Conservation (phyloP, 2,113 vertebrate species). For the Pteropus alecto region DNA sequence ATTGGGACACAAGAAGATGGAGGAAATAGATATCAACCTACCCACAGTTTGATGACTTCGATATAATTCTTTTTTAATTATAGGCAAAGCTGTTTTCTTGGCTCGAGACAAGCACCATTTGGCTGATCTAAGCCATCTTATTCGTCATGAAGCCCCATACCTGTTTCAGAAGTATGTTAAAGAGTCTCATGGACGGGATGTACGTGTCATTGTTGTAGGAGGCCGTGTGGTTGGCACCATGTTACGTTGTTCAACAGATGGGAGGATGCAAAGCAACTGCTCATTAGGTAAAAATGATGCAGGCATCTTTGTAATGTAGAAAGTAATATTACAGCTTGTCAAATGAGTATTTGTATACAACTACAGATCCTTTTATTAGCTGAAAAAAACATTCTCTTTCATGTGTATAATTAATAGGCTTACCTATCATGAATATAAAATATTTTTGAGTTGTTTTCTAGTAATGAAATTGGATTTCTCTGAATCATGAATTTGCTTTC, state of each 20-base stretch:
- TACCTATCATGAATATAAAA: not conserved
- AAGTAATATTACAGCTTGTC: not conserved
- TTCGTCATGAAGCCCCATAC: slow-evolving; percentile 88
- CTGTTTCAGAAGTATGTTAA: slow-evolving; percentile 89
- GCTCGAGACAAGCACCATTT: slow-evolving; percentile 89
- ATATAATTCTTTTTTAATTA: not conserved
- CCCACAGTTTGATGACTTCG: not conserved
- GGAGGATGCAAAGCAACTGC: slow-evolving; percentile 90
- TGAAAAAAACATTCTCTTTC: not conserved
- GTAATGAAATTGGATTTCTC: not conserved
- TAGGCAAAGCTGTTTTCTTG: slow-evolving; percentile 89
- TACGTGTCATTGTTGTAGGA: slow-evolving; percentile 88
- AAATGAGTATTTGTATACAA: not conserved
- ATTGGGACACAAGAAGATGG: not conserved
- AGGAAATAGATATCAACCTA: not conserved
- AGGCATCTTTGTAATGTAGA: not conserved
- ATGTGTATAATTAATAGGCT: not conserved
- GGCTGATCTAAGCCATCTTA: slow-evolving; percentile 87
- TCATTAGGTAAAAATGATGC: slow-evolving; percentile 84
- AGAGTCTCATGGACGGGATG: slow-evolving; percentile 88
- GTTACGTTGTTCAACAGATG: slow-evolving; percentile 88
- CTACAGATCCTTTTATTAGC: slow-evolving; percentile 10
- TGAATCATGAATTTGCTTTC: slow-evolving; percentile 2
- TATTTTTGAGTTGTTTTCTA: not conserved
- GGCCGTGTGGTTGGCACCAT: slow-evolving; percentile 89